Evolutionary conservation across 2,113 vertebrate genomes (phyloP), one percentile per base, ranked within the genome.

Genomic region (Prinia subflava): DNA sequence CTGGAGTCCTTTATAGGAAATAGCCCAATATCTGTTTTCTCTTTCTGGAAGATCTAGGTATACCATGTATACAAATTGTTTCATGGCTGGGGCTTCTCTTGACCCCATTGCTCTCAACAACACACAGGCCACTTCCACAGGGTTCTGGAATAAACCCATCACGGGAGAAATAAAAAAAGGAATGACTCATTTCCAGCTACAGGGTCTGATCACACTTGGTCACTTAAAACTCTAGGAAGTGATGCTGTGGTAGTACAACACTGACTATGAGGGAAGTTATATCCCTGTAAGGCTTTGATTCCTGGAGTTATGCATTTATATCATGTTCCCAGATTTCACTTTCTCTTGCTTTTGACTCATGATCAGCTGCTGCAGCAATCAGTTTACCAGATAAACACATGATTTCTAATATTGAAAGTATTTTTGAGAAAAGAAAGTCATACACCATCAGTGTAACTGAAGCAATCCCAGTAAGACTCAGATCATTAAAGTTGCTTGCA

Each of bases 341-440:
- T 95, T 89, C 81, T 92, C 50, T 86, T 74, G 67, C 41, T 44
- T 94, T 95, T 76, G 65, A 90, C 76, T 70, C 52, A 88, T 37
- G n/a, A 71, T 91, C 77, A 93, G 63, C 47, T 90, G 42, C 59
- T 63, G 50, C 67, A 92, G 77, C 63, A 87, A 77, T 74, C 70
- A 94, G 55, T 90, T 92, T 84, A 90, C 39, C 47, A 89, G 49
- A 73, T 53, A 94, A 96, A 95, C 56, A 89, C 33, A 68, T n/a
- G 31, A 79, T 75, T 64, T 91, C 41, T 87, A 91, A 89, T 65
- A 71, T 18, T 56, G 20, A 35, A 95, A 85, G 22, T 50, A 85
- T 41, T 94, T 92, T 68, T 92, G 62, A 92, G 15, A 46, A 90
- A 87, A 63, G 23, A 41, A 73, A 92, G 20, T 41, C 11, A 81